A percentile compares a stretch with the other conserved stretches of the same genome.
phyloP scores from a whole-genome alignment of 2,113 vertebrate species.

The Tetrax tetrax region DNA sequence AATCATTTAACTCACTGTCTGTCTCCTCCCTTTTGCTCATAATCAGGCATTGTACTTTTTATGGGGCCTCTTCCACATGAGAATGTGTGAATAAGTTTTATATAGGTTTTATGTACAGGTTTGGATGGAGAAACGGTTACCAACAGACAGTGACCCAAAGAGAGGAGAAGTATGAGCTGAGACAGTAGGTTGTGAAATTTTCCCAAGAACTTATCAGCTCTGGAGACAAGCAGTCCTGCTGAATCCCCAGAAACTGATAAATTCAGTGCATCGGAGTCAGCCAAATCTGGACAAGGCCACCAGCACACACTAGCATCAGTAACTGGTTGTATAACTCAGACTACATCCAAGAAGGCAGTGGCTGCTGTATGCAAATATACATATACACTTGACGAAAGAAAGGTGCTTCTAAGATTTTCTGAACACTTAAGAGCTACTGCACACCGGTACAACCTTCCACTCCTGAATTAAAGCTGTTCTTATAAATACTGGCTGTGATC shows the following conservation, averaged over 20 bases:
- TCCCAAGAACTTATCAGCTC: not conserved
- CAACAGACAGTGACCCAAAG: not conserved
- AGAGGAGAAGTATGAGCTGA: not conserved
- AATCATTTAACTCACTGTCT: not conserved
- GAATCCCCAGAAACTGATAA: not conserved
- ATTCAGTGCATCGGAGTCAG: not conserved
- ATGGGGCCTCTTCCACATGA: not conserved
- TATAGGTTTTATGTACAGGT: not conserved
- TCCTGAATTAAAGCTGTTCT: not conserved
- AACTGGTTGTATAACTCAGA: not conserved
- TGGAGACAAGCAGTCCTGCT: not conserved
- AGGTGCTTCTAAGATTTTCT: not conserved
- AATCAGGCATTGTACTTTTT: not conserved
- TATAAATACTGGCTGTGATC: not conserved
- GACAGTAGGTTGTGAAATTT: not conserved
- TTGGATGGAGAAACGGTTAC: not conserved
- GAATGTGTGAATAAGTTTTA: not conserved
- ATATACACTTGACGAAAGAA: not conserved
- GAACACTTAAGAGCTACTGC: not conserved
- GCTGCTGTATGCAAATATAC: not conserved
- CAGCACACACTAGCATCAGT: not conserved
- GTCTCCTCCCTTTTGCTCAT: not conserved
- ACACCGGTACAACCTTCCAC: not conserved
- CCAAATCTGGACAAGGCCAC: not conserved
- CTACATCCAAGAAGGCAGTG: not conserved